Evolutionary conservation across 2,797 vertebrate genomes (phyloP), one percentile per base, ranked within the genome.

Genomic region (Leptodactylus fallax): DNA sequence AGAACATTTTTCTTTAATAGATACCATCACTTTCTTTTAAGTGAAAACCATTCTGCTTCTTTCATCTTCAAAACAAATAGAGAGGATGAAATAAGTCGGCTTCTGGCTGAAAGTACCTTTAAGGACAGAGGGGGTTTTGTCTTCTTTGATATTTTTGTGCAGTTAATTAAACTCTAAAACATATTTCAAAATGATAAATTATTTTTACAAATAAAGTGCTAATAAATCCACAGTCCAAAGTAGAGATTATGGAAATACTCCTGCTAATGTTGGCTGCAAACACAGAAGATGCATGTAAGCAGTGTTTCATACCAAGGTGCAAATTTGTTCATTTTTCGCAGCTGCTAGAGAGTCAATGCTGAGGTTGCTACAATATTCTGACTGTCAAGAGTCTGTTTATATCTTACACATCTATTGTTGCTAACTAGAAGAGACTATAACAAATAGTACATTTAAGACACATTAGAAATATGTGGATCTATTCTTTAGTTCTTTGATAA

Each of bases 61-160:
- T 88, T 88, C 55, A 88, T 88, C 81, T 88, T 83, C 72, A 87
- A 78, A 78, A 83, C 12, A 69, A 49, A 36, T 49, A 51, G 79
- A n/a, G 51, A 27, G 3, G 58, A 72, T 56, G 60, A 71, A 83
- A 77, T 51, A 77, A 14, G 12, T 14, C 74, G 25, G 61, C 74
- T 79, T 83, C 86, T 72, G 72, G 74, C 61, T 69, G 49, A 36
- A 78, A 87, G 61, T 65, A 69, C 36, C 72, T 87, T 67, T 47
- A 25, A 56, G 77, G 72, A 17, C 58, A 55, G 6, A 16, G 58
- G n/a, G 3, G 9, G 25, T 82, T 45, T 23, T 77, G 14, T 83
- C 56, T 65, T 49, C 76, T 84, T 79, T 88, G 61, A 88, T 83
- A 79, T 87, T 27, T 60, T 17, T 77, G 61, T 58, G 19, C 63